These are phyloP conservation scores for Porites rus DNA, from an alignment of 92 coral and sea anemone genomes.

Conservation along the genomic window DNA sequence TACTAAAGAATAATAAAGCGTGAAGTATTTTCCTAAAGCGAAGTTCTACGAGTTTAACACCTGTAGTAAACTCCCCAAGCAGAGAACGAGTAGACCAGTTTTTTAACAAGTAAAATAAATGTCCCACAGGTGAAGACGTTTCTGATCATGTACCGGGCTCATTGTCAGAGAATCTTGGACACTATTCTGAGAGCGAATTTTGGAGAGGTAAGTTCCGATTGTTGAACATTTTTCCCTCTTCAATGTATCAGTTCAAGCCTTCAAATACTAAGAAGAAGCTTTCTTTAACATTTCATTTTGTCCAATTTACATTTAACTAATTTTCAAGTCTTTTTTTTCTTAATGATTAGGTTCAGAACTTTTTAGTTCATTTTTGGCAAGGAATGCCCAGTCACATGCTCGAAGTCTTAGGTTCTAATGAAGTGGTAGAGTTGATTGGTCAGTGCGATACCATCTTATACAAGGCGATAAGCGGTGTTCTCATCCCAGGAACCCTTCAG, in stretches of 20 bases:
- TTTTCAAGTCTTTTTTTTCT: not conserved
- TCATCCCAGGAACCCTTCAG: slow-evolving; percentile 97
- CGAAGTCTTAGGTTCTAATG: slow-evolving; percentile 85
- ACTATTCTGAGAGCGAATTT: slow-evolving; percentile 97
- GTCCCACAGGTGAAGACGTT: slow-evolving; percentile 90
- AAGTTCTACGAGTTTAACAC: too few relatives aligned
- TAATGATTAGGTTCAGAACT: slow-evolving; percentile 96
- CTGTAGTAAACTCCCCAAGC: too few relatives aligned
- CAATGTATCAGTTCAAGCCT: too few relatives aligned
- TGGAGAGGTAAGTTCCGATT: slow-evolving; percentile 81
- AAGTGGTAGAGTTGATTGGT: slow-evolving; percentile 91
- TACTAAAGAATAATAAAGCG: too few relatives aligned
- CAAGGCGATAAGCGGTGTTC: slow-evolving; percentile 98
- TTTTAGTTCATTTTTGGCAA: slow-evolving; percentile 98
- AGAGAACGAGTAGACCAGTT: not conserved
- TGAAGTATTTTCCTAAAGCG: too few relatives aligned
- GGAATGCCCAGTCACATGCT: slow-evolving; percentile 99
- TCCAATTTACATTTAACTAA: too few relatives aligned
- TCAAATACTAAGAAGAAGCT: too few relatives aligned
- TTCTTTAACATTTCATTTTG: too few relatives aligned
- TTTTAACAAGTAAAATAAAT: not conserved
- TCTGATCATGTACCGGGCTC: slow-evolving; percentile 98
- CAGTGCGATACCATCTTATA: slow-evolving; percentile 90
- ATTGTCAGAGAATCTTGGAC: slow-evolving; percentile 95
- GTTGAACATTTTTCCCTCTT: not conserved